Evolutionary conservation across 2,113 vertebrate species (phyloP), one percentile per base, ranked within the genome.

Genomic region (Ancistrus triradiatus): DNA sequence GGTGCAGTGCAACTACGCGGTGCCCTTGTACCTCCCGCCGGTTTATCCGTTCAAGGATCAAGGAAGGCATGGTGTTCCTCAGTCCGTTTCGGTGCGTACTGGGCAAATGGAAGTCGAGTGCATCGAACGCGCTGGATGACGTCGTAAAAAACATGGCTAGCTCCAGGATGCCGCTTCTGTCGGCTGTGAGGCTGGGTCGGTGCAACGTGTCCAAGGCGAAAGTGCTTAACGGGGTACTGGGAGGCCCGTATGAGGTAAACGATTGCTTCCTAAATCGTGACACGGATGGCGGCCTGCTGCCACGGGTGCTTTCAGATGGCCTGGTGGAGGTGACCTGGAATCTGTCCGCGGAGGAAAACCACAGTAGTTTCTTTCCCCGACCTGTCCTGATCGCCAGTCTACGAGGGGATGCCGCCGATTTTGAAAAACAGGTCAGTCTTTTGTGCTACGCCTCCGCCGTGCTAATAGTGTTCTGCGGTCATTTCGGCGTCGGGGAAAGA

Each of bases 21-120:
- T 93, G 9, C 91, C 90, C 21, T 73, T 94, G 14, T 73, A 92
- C 2, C 78, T 91, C 46, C 91, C 89, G 27, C 78, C 83, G 33
- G 40, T 75, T 10, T 69, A 84, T 55, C 81, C 77, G n/a, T n/a
- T n/a, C n/a, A n/a, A n/a, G n/a, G 48, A 72, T 80, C 22, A 73
- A 81, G 59, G 73, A 74, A 6, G 77, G 77, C 66, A 72, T 53
- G 15, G 78, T 85, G n/a, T 83, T 91, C 70, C 76, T 92, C 9
- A 86, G 81, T 71, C 84, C 88, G 38, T 80, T 90, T 73, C 79
- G 78, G 65, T 74, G 68, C 28, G 67, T 86, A 47, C 46, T 86
- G 19, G 80, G 76, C 37, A 66, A 71, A 19, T 85, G 79, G 77
- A 59, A 40, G 6, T 24, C 66, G n/a, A n/a, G n/a, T n/a, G n/a